Conservation (phyloP, 2,113 vertebrate genomes). For the Micromys minutus region DNA sequence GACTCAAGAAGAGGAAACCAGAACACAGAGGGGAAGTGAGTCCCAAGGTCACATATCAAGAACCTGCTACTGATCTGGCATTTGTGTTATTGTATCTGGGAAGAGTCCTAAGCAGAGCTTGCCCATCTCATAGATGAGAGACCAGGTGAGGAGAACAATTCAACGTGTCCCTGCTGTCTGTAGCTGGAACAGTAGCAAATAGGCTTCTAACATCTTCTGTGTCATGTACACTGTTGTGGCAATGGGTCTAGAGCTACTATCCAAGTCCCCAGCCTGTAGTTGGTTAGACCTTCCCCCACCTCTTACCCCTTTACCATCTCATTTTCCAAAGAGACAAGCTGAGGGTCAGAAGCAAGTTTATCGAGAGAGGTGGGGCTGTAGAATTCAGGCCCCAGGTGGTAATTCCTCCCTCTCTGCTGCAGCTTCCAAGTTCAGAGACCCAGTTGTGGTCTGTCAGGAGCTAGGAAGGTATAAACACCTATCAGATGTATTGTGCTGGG, state of each 20-base stretch:
- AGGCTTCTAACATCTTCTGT: neutral
- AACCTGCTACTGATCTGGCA: neutral
- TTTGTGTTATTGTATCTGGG: neutral
- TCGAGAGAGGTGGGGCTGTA: neutral
- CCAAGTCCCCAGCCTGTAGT: neutral
- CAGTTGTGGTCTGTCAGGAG: neutral
- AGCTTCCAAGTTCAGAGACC: neutral
- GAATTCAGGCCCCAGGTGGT: neutral
- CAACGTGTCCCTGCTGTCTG: neutral
- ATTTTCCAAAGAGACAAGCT: constrained; percentile 31
- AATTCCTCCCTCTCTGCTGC: neutral
- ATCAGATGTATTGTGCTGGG: neutral
- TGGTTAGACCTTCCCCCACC: too few relatives aligned
- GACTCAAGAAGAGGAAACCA: neutral
- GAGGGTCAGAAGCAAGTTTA: neutral
- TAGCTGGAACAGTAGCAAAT: neutral
- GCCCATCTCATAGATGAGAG: constrained; percentile 8
- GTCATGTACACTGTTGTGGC: neutral
- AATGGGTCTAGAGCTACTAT: neutral
- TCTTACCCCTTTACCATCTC: neutral
- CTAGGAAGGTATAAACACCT: neutral
- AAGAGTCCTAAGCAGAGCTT: neutral
- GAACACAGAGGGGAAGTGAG: constrained; percentile 42
- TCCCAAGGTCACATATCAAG: neutral
- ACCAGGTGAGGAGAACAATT: neutral